phyloP scores from a whole-genome alignment of 30 jellyfish, hydroid and myxozoan genomes.

The Chironex yamaguchii region DNA sequence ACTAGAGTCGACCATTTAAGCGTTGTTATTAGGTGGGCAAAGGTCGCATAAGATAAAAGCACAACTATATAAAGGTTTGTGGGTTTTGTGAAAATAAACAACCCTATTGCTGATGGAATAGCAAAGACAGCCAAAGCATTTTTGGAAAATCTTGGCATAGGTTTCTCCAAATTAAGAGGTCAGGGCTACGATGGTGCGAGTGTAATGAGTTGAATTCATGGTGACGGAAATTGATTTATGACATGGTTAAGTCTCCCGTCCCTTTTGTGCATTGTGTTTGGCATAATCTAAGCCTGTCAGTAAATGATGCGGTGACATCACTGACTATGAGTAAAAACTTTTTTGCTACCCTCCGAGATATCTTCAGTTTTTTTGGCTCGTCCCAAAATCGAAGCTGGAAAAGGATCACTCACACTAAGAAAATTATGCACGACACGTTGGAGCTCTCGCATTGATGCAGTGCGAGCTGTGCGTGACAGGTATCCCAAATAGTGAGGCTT shows the following conservation, averaged over 20 bases:
- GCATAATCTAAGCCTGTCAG: not conserved
- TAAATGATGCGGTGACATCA: not conserved
- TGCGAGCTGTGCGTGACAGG: conserved; percentile 51
- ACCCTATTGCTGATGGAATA: too few relatives aligned
- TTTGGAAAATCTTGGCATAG: not conserved
- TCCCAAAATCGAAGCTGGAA: not conserved
- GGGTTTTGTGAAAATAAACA: too few relatives aligned
- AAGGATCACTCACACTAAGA: conserved; percentile 21
- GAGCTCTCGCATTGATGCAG: conserved; percentile 50
- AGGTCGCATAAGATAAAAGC: not conserved
- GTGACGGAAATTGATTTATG: conserved; percentile 11
- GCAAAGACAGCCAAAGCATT: too few relatives aligned
- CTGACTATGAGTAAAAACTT: not conserved
- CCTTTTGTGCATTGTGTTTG: conserved; percentile 24
- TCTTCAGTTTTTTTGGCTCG: not conserved
- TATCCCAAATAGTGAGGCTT: conserved; percentile 34
- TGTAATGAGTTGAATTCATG: conserved; percentile 43
- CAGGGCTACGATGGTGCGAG: conserved; percentile 45
- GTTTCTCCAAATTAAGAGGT: not conserved
- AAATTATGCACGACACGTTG: conserved; percentile 13
- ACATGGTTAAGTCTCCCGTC: conserved; percentile 14
- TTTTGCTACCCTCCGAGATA: not conserved
- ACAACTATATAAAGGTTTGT: not conserved
- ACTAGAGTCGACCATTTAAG: conserved; percentile 23
- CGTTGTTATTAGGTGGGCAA: conserved; percentile 25